Evolutionary conservation across 2,888 invertebrate species (phyloP).

Genomic region (Tetropium fuscum): DNA sequence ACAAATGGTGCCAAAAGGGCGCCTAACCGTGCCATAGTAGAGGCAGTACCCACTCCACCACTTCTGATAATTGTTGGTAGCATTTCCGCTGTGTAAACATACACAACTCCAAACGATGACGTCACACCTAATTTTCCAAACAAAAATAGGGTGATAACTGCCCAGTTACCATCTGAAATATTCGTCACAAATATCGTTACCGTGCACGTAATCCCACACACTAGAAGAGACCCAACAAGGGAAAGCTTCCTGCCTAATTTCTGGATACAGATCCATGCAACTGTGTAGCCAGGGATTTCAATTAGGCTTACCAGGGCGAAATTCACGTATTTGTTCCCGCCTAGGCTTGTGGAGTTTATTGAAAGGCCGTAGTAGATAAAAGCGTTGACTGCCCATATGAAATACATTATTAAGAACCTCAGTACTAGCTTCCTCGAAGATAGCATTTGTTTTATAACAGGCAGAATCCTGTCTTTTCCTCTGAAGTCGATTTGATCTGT

Average conservation of each 20-base stretch:
- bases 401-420: constrained; percentile 58
- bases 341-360: constrained; percentile 74
- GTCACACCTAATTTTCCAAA: constrained; percentile 75
- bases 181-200: constrained; percentile 69
- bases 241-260: constrained; percentile 69
- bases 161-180: constrained; percentile 59
- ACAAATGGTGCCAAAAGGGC: constrained; percentile 74
- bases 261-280: constrained; percentile 69
- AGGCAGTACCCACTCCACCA: constrained; percentile 72
- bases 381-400: constrained; percentile 71
- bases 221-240: constrained; percentile 67
- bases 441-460: constrained; percentile 65
- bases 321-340: constrained; percentile 77
- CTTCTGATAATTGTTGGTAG: constrained; percentile 70
- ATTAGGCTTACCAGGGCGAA: constrained; percentile 73
- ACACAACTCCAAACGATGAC: constrained; percentile 73
- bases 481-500: constrained; percentile 15
- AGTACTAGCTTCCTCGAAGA: constrained; percentile 65
- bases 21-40: constrained; percentile 71
- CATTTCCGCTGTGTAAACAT: constrained; percentile 73
- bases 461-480: constrained; percentile 59
- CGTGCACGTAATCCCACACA: constrained; percentile 66
- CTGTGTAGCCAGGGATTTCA: constrained; percentile 72
- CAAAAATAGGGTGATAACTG: constrained; percentile 70
- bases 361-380: constrained; percentile 79